Conservation (phyloP, 1,140 invertebrate genomes). For the Brachionus calyciflorus region DNA sequence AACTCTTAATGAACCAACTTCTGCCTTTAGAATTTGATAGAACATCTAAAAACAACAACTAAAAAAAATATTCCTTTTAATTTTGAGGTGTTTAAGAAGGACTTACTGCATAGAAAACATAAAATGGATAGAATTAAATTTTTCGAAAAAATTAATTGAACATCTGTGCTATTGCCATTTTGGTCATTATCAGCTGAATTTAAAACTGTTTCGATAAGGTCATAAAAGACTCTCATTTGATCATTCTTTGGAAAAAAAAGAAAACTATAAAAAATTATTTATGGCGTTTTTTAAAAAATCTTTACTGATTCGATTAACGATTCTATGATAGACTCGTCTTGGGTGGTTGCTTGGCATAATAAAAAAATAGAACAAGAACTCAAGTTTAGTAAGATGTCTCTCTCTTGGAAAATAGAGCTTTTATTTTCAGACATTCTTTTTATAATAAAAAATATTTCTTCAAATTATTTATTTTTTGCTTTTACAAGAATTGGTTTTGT, state of each 20-base stretch:
- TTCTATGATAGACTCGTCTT: background rate
- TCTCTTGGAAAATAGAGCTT: slow-evolving; percentile 32
- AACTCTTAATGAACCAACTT: background rate
- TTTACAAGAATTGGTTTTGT: too few species aligned
- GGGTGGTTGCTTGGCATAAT: background rate
- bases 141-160: slow-evolving; percentile 1
- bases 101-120: slow-evolving; percentile 30
- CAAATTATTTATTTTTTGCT: background rate
- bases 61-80: background rate
- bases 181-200: background rate
- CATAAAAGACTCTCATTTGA: slow-evolving; percentile 14
- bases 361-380: slow-evolving; percentile 34
- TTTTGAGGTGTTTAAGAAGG: background rate
- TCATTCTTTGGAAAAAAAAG: too few species aligned
- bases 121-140: slow-evolving; percentile 21
- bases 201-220: slow-evolving; percentile 6
- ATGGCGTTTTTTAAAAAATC: background rate
- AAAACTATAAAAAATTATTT: background rate
- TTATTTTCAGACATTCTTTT: background rate
- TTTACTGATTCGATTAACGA: slow-evolving; percentile 9
- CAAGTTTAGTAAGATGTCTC: slow-evolving; percentile 24
- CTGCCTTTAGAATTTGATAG: background rate
- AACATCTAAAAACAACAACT: background rate
- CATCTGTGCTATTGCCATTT: background rate
- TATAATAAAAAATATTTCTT: background rate